Conservation (phyloP, 2,797 vertebrate species). For the Semaprochilodus insignis region DNA sequence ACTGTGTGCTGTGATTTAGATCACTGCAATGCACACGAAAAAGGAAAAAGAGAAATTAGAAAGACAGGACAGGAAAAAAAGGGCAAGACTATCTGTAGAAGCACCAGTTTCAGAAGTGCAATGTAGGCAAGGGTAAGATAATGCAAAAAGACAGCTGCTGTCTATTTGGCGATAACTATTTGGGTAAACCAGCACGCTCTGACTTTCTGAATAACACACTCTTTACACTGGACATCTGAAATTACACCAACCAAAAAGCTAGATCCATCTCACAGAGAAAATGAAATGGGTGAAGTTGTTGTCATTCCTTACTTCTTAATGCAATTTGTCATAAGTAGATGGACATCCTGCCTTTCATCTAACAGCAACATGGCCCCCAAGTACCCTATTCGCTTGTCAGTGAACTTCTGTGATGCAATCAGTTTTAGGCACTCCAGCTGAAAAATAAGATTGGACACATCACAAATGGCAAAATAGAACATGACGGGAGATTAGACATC, state of each 20-base stretch:
- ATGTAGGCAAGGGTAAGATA: background rate
- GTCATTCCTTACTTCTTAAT: constrained; percentile 94
- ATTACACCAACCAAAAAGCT: constrained; percentile 14
- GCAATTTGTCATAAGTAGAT: constrained; percentile 99
- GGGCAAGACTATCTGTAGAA: background rate
- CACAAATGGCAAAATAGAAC: constrained; percentile 33
- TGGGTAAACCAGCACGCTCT: constrained; percentile 1
- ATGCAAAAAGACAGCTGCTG: background rate
- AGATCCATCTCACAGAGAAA: constrained; percentile 1
- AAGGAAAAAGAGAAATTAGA: constrained; percentile 30
- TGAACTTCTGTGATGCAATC: constrained; percentile 99
- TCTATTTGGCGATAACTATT: constrained; percentile 1
- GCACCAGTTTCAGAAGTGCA: background rate
- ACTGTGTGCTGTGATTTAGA: constrained; percentile 99
- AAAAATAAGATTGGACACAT: constrained; percentile 52
- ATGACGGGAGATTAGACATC: background rate
- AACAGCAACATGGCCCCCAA: constrained; percentile 98
- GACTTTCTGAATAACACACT: background rate
- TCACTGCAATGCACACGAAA: constrained; percentile 81
- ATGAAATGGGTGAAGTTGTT: background rate
- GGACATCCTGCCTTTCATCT: constrained; percentile 98
- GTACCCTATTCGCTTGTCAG: constrained; percentile 99
- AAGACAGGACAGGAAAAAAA: background rate
- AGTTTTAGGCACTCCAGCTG: constrained; percentile 99
- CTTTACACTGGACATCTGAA: background rate